Base-by-base conservation (phyloP, 2,888 invertebrate species). In the Agonopterix alstromeriana region DNA sequence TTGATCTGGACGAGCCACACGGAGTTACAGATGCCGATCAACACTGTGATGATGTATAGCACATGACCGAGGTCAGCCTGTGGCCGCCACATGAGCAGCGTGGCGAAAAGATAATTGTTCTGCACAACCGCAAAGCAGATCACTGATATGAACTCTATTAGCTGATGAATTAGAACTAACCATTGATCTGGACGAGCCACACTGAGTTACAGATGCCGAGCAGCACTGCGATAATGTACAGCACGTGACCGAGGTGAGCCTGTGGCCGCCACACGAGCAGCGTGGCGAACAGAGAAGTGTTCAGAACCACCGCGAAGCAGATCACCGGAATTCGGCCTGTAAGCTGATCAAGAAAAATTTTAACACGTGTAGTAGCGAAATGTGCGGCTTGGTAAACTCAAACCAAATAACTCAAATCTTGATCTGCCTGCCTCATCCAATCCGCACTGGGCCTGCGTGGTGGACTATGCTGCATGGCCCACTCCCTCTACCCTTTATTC, bases 1-100 rank as follows among this genome's bases (percentile, higher is more conserved):
- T 92, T 92, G 7, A 93, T 89, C 64, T 92, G 92, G 5, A 93
- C 93, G 46, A 92, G 85, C 91, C 92, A 93, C 7, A 93, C 80
- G 0, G 91, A 92, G 67, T 93, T 93, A 9, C 90, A 89, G 42
- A 92, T 67, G 0, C 93, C 93, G 92, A 92, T 93, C 3, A 91
- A 60, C n/a, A 87, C 89, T 0, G 92, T 90, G 8, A 92, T 75
- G 46, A 90, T 69, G 67, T 89, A 93, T 61, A 92, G 70, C 10
- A 84, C 62, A 64, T 90, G 68, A 8, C 58, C 68, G 43, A 82
- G 79, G 1, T 88, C 79, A 0, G 86, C 77, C 0, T 90, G 82
- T 0, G 93, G 92, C 35, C 74, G 77, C 94, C 94, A 94, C 10
- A 73, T 58, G 50, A 91, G 71, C 42, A 93, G 59, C 0, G 85